These are phyloP conservation scores for Neocrepidodera transversa DNA, from an alignment of 2,888 invertebrate species.

Conservation along the genomic window DNA sequence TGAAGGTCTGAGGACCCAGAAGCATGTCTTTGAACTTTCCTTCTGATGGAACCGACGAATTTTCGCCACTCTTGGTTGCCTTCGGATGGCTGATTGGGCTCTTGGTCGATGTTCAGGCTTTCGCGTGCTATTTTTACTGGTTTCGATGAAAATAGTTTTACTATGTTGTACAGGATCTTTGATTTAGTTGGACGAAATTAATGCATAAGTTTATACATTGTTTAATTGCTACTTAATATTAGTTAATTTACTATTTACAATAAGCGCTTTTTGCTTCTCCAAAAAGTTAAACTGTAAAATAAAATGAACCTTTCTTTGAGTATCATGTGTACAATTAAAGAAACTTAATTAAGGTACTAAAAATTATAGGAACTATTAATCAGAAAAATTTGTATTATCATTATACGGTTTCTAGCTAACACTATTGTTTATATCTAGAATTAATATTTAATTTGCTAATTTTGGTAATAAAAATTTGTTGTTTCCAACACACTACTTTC, in stretches of 20 bases:
- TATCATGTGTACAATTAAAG: neutral
- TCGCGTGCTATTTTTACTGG: constrained; percentile 55
- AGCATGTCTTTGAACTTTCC: constrained; percentile 60
- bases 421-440: too few relatives aligned
- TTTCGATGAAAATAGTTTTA: constrained; percentile 54
- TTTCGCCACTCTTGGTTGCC: constrained; percentile 58
- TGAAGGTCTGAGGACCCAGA: constrained; percentile 41
- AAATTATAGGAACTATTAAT: too few relatives aligned
- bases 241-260: constrained; percentile 33
- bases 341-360: neutral
- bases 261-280: constrained; percentile 52
- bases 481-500: too few relatives aligned
- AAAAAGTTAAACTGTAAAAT: constrained; percentile 39
- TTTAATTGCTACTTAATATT: neutral
- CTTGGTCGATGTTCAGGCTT: constrained; percentile 55
- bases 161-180: constrained; percentile 56
- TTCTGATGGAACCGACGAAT: constrained; percentile 60
- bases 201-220: constrained; percentile 17
- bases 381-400: neutral
- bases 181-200: constrained; percentile 27
- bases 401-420: too few relatives aligned
- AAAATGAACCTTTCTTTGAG: neutral
- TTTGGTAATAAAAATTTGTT: too few relatives aligned
- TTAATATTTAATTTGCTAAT: too few relatives aligned
- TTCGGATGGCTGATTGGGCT: constrained; percentile 42